These are phyloP conservation scores for Mobula birostris DNA, from an alignment of 2,113 vertebrate species.

Conservation along the genomic window DNA sequence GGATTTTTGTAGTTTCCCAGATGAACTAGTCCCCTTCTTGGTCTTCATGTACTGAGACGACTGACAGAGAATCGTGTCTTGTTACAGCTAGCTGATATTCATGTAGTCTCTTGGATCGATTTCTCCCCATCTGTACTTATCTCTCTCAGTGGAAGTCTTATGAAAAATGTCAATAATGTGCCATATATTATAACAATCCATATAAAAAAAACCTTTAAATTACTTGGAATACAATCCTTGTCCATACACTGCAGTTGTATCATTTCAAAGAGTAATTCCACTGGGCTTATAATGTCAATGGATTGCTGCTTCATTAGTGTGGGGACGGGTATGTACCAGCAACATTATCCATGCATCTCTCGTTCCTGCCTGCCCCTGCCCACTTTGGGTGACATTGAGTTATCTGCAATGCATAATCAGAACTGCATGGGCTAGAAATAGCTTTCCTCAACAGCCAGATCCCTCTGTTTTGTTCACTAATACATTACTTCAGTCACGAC, in stretches of 20 bases:
- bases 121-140: background rate
- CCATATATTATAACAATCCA: background rate
- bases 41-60: no score
- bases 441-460: background rate
- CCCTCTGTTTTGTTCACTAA: background rate
- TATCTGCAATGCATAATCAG: no score
- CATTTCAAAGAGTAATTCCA: background rate
- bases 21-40: no score
- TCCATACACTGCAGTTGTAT: background rate
- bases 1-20: no score
- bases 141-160: background rate
- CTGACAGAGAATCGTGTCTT: no score
- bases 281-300: background rate
- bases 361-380: background rate
- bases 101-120: no score
- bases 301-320: background rate
- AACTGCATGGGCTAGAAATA: background rate
- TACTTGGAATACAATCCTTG: background rate
- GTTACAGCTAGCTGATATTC: no score
- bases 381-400: background rate
- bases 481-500: background rate
- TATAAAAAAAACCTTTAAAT: background rate
- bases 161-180: background rate
- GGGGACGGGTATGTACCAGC: background rate
- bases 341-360: background rate